Percentiles rank a stretch among this genome's conserved stretches.
Evolutionary conservation across 2,797 vertebrate genomes (phyloP).

Genomic region (Liasis olivaceus): DNA sequence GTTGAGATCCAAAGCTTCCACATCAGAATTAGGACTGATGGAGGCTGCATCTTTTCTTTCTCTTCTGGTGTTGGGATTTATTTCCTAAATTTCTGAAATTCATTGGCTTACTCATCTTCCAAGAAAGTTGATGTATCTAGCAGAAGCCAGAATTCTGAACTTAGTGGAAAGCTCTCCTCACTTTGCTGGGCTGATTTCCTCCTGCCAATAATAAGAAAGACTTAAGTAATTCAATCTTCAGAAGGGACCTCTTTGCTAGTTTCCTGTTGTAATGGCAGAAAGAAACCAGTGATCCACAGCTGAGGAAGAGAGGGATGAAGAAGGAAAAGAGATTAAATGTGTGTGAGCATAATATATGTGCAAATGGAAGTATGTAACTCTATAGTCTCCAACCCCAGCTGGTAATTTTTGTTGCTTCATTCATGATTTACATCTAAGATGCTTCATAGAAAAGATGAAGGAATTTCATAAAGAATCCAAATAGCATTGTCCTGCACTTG

Average conservation of each 20-base stretch:
- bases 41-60: neutral
- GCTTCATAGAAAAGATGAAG: neutral
- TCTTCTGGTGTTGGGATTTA: neutral
- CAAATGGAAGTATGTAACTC: no score
- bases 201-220: neutral
- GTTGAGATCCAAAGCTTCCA: neutral
- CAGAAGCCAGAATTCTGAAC: neutral
- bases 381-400: neutral
- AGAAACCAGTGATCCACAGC: neutral
- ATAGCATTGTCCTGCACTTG: neutral
- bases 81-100: neutral
- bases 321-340: neutral
- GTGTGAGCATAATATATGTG: neutral
- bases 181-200: neutral
- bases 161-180: neutral
- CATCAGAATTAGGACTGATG: neutral
- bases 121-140: neutral
- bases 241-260: neutral
- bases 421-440: neutral
- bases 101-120: neutral
- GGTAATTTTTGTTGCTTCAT: neutral
- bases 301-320: neutral
- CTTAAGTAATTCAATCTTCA: neutral
- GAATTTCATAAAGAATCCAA: neutral
- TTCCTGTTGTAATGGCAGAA: no score